Percentiles rank a stretch among this genome's conserved stretches.
phyloP scores from a whole-genome alignment of 2,888 invertebrate species.

The Nomada hirtipes region DNA sequence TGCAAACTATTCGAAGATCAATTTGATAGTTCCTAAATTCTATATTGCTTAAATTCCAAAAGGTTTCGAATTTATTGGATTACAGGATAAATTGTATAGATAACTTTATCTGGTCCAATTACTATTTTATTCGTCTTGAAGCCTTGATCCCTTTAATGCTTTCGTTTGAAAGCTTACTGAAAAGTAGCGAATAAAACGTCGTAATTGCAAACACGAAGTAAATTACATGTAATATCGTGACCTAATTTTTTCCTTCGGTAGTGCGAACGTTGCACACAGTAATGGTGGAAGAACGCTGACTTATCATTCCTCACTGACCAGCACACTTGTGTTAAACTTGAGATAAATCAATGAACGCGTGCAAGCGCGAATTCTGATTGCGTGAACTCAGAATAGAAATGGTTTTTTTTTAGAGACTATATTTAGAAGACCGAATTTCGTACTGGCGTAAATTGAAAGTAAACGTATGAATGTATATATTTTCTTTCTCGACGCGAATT shows the following conservation, averaged over 20 bases:
- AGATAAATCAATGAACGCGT: not conserved
- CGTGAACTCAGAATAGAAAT: not conserved
- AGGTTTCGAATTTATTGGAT: not conserved
- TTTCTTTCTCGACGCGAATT: not conserved
- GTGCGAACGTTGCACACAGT: not conserved
- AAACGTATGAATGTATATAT: not conserved
- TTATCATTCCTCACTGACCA: slow-evolving; percentile 1
- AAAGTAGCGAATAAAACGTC: not conserved
- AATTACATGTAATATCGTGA: not conserved
- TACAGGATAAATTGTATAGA: not conserved
- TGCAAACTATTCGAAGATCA: not conserved
- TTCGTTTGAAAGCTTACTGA: no score
- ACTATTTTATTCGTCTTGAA: no score
- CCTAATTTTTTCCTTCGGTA: not conserved
- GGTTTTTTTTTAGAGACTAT: not conserved
- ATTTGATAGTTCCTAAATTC: not conserved
- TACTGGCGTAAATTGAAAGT: not conserved
- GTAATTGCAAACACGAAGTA: not conserved
- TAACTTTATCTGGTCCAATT: no score
- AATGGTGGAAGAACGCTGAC: not conserved
- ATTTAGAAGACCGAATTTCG: not conserved
- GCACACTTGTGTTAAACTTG: not conserved
- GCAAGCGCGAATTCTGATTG: not conserved
- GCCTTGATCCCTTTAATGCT: no score
- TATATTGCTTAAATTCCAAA: not conserved